Evolutionary conservation across 1,140 invertebrate genomes (phyloP).

Genomic region (Drosophila ambigua): DNA sequence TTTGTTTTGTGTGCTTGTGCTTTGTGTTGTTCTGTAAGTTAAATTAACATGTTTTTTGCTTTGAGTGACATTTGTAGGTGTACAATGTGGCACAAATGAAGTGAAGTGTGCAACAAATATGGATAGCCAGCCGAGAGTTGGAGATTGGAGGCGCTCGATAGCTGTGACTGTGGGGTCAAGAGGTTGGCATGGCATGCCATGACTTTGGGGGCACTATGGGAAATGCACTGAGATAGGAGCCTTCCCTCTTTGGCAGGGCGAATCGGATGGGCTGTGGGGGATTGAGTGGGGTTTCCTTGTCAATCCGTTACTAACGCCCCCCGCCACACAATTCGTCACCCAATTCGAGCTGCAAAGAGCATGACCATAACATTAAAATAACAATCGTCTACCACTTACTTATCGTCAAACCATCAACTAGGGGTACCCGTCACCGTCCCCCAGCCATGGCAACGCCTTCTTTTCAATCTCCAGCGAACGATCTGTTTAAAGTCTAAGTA

Average conservation of each 20-base stretch:
- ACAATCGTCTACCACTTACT: constrained; percentile 80
- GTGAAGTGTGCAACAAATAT: constrained; percentile 82
- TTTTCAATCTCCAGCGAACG: constrained; percentile 62
- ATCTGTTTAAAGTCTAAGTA: constrained; percentile 82
- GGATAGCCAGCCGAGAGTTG: constrained; percentile 36
- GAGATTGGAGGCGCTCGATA: constrained; percentile 27
- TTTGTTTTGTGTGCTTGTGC: constrained; percentile 1
- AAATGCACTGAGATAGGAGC: constrained; percentile 3
- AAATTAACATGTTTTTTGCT: constrained; percentile 81
- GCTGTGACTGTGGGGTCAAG: constrained; percentile 29
- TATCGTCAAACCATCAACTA: constrained; percentile 53
- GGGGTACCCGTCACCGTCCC: neutral
- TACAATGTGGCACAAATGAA: constrained; percentile 82
- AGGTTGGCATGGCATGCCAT: constrained; percentile 17
- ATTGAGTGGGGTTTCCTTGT: constrained; percentile 39
- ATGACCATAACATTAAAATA: constrained; percentile 79
- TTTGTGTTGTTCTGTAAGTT: constrained; percentile 56
- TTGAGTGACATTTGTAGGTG: constrained; percentile 82
- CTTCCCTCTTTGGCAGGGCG: neutral
- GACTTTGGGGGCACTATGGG: constrained; percentile 12
- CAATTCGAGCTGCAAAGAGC: constrained; percentile 45
- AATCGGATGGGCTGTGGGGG: neutral
- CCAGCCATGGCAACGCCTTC: constrained; percentile 31
- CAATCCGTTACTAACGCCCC: constrained; percentile 78
- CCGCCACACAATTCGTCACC: constrained; percentile 75